A percentile compares a stretch with the other conserved stretches of the same genome.
Evolutionary conservation across 2,797 vertebrate genomes (phyloP).

Genomic region (Sebastes flavidus): DNA sequence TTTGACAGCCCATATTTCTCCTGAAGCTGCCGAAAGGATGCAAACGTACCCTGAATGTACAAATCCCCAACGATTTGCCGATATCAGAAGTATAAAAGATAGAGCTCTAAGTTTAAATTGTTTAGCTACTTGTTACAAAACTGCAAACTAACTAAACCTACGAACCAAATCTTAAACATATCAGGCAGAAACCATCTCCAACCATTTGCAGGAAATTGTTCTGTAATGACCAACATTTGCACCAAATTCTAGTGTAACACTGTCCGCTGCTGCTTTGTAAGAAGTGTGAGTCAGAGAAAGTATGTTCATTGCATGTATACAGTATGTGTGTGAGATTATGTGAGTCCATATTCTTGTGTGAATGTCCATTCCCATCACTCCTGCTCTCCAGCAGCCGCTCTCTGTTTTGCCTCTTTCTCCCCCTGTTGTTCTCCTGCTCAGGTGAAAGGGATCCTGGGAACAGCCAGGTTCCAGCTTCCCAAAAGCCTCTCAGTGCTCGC

Average conservation of each 20-base stretch:
- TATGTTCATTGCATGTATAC: background rate
- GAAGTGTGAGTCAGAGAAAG: background rate
- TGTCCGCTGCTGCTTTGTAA: background rate
- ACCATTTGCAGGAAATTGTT: background rate
- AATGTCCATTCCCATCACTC: slow-evolving; percentile 12
- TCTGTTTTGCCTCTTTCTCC: slow-evolving; percentile 28
- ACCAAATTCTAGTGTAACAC: background rate
- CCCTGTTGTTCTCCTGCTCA: slow-evolving; percentile 56
- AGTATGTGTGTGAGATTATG: background rate
- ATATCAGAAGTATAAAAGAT: too few relatives aligned
- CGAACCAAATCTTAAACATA: background rate
- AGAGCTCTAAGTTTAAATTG: too few relatives aligned
- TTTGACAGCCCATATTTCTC: too few relatives aligned
- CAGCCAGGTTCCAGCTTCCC: slow-evolving; percentile 65
- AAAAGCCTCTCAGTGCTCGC: slow-evolving; percentile 66
- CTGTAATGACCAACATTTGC: background rate
- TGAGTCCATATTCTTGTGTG: background rate
- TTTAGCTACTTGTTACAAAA: too few relatives aligned
- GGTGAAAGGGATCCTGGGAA: slow-evolving; percentile 79
- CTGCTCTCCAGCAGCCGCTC: slow-evolving; percentile 29
- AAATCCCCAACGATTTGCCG: too few relatives aligned
- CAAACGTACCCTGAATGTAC: too few relatives aligned
- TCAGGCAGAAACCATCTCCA: background rate
- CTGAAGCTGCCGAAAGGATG: too few relatives aligned
- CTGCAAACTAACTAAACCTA: too few relatives aligned